phyloP scores from a whole-genome alignment of 2,113 vertebrate species.

The Anhinga anhinga region DNA sequence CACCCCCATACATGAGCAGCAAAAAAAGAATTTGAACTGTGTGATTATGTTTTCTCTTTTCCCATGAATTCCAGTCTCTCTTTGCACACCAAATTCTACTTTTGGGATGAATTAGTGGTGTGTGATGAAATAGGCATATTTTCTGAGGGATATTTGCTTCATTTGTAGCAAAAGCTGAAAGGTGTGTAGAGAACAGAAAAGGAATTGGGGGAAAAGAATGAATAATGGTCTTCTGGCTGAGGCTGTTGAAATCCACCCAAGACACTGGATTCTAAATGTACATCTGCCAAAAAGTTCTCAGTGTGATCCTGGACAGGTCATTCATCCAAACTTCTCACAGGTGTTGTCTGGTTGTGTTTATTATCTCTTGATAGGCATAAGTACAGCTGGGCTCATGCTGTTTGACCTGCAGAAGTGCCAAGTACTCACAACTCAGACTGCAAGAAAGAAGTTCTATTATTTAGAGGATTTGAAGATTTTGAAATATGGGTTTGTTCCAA shows the following conservation, averaged over 20 bases:
- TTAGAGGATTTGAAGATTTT: not conserved
- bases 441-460: not conserved
- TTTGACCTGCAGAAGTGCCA: not conserved
- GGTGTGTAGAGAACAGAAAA: not conserved
- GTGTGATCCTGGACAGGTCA: not conserved
- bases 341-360: not conserved
- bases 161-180: not conserved
- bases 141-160: not conserved
- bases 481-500: not conserved
- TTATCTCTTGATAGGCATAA: not conserved
- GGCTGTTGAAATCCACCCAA: not conserved
- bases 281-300: not conserved
- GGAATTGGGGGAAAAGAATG: not conserved
- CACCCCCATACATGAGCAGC: not conserved
- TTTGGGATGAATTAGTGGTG: not conserved
- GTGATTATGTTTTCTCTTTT: not conserved
- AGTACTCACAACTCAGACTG: not conserved
- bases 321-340: not conserved
- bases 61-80: not conserved
- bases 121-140: not conserved
- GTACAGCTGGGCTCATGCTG: not conserved
- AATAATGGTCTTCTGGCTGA: not conserved
- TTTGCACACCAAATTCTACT: not conserved
- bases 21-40: not conserved
- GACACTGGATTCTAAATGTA: not conserved